Evolutionary conservation across 2,113 vertebrate species (phyloP), one percentile per base, ranked within the genome.

Genomic region (Callocephalon fimbriatum): DNA sequence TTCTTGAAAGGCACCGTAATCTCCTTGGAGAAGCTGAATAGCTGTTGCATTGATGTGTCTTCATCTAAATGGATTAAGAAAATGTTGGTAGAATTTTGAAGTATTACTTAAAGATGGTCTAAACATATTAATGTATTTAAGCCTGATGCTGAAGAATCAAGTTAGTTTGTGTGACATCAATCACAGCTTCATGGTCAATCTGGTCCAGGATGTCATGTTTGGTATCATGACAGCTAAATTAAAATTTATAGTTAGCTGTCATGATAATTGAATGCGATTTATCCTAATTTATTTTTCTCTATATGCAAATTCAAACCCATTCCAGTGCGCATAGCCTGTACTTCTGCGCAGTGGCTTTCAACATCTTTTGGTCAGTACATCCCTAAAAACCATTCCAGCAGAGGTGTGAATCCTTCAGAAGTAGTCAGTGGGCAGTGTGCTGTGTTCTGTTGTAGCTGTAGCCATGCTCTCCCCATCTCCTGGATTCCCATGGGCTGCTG

Each of bases 381-480:
- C 51, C 51, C 15, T 54, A 15, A 45, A 50, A 59, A 19, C 19
- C 0, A 0, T 51, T 74, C 62, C 37, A 70, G 31, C 37, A 50
- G 42, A 74, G 77, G 16, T 3, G 0, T 58, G 25, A 26, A 42
- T 29, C n/a, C 61, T 26, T 70, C 27, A 11, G 29, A 61, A 66
- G 40, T 6, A 3, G 7, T 40, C 50, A 13, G 54, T 10, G 20
- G 25, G 62, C 62, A 51, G 53, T 0, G 2, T 50, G 53, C 72
- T 45, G 40, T 1, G 4, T 16, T 21, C 40, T 47, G 42, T 23
- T 32, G 16, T 26, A 27, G 61, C 83, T 78, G n/a, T 63, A 54
- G 48, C 31, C 3, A 0, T 8, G 61, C 42, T 50, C 13, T 63
- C 21, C 37, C 1, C 0, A 5, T 68, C 37, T 31, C 5, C 29